These are phyloP conservation scores for Drosophila sturtevanti DNA, from an alignment of 1,140 invertebrate genomes.

Conservation along the genomic window DNA sequence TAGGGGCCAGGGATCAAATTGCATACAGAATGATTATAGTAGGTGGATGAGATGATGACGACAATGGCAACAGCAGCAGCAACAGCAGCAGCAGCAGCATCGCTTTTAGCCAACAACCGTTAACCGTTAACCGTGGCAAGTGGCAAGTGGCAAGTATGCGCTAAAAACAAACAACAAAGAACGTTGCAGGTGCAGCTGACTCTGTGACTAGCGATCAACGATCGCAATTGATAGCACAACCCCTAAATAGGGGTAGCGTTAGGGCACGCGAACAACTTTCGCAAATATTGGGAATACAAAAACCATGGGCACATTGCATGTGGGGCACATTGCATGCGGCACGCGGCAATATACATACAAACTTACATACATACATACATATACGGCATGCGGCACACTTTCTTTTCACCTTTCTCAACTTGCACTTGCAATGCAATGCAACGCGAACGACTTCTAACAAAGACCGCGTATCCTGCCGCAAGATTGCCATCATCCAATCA, in stretches of 20 bases:
- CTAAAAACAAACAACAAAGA: not conserved
- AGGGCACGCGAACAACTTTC: conserved; percentile 26
- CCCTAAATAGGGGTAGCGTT: not conserved
- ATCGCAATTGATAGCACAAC: conserved; percentile 39
- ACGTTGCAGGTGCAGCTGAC: conserved; percentile 66
- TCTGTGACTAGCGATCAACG: conserved; percentile 29
- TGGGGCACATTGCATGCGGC: conserved; percentile 44
- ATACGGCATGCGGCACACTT: conserved; percentile 52
- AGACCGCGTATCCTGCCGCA: conserved; percentile 35
- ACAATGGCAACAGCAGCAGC: not conserved
- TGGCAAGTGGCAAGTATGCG: conserved; percentile 21
- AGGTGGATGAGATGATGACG: not conserved
- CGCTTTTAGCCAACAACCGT: conserved; percentile 57
- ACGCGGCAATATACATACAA: not conserved
- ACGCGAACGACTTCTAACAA: conserved; percentile 10
- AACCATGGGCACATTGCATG: too few relatives aligned
- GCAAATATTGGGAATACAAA: not conserved
- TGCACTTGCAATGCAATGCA: not conserved
- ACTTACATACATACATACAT: too few relatives aligned
- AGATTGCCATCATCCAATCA: conserved; percentile 72
- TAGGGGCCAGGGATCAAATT: not conserved
- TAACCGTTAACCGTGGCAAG: conserved; percentile 58
- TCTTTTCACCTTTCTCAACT: conserved; percentile 30
- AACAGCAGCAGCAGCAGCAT: conserved; percentile 28
- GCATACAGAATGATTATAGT: not conserved